A percentile compares a stretch with the other conserved stretches of the same genome.
phyloP scores from a whole-genome alignment of 2,113 vertebrate genomes.

The Dipodomys stephensi region DNA sequence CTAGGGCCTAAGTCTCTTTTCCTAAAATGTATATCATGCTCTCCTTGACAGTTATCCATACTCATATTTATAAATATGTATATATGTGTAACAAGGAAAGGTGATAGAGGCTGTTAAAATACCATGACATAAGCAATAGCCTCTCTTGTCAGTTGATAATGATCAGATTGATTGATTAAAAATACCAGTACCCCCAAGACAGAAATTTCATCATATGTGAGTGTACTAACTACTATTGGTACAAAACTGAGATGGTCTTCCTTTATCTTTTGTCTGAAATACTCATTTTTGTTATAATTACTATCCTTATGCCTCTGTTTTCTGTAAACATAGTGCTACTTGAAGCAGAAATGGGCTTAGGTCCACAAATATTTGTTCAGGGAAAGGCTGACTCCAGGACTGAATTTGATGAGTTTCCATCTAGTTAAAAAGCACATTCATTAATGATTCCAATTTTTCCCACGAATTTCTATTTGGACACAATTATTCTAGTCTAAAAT shows the following conservation, averaged over 20 bases:
- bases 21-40: not conserved
- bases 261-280: not conserved
- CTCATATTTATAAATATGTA: not conserved
- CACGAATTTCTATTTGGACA: not conserved
- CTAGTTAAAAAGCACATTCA: not conserved
- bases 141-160: not conserved
- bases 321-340: not conserved
- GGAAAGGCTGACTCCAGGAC: not conserved
- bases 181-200: not conserved
- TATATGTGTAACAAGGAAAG: no score
- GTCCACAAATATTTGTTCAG: not conserved
- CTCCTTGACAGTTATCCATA: not conserved
- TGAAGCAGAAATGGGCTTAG: not conserved
- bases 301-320: not conserved
- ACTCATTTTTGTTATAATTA: no score
- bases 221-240: rapidly evolving
- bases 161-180: not conserved
- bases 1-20: not conserved
- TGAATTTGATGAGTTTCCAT: not conserved
- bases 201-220: not conserved
- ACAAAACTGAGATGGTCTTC: not conserved
- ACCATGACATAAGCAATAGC: not conserved
- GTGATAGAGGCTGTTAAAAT: not conserved
- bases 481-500: not conserved
- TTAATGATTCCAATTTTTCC: not conserved